Evolutionary conservation across 2,797 vertebrate species (phyloP), one percentile per base, ranked within the genome.

Genomic region (Bryconaethiops microstoma): DNA sequence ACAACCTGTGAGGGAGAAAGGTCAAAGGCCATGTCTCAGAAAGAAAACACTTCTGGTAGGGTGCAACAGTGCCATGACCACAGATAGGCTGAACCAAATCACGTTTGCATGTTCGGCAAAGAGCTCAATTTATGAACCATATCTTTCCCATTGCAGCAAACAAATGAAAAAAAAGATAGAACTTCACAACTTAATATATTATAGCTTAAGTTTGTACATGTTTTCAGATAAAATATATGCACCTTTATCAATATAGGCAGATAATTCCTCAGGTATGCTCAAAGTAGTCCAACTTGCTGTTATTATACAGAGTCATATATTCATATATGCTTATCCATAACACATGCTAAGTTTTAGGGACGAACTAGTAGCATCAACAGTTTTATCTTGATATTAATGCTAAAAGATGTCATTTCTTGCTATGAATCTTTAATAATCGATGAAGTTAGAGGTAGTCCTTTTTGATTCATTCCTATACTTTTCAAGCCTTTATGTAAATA

Each of bases 161-260:
- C 12, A 23, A 23, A 69, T 21, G 10, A 39, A 85, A 23, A 83
- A 78, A 79, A 77, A 85, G 4, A 29, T 4, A 81, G 78, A 84
- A 82, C 62, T 85, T 88, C 73, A 88, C 85, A 84, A 89, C 90
- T 86, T 85, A 86, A 89, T 82, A 87, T 86, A 89, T 86, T 88
- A 89, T 87, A 80, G 89, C 71, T 89, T 89, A 82, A 76, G 55
- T 80, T 88, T 89, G 63, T 92, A 93, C 89, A 91, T 80, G 76
- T 90, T 88, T 91, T 89, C 88, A 83, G 88, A 88, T 90, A 89
- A 89, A 88, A 92, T 90, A 89, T 90, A 85, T 89, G 90, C 83
- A 85, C 79, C 76, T 89, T 90, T 91, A 81, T 90, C 77, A 67
- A 90, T 87, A 92, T 89, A 90, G 88, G 89, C 89, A 86, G 82